Percentiles rank a stretch among this genome's conserved stretches.
These are phyloP conservation scores for Halocynthia roretzi DNA, from an alignment of 23 tunicate genomes.

Conservation along the genomic window DNA sequence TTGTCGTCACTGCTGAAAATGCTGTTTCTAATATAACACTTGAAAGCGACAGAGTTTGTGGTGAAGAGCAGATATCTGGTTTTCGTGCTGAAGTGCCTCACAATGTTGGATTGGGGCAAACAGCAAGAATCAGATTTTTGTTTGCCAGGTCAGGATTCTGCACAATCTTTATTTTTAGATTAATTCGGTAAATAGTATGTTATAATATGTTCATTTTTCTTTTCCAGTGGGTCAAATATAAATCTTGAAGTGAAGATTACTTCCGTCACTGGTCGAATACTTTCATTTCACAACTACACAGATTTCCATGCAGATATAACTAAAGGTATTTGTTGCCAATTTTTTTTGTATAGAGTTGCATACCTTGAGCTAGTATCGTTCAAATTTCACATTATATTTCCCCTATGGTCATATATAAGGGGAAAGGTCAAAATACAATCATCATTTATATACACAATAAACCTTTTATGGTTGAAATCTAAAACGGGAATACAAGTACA, in stretches of 20 bases:
- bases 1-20: slow-evolving; percentile 9
- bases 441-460: too few relatives aligned
- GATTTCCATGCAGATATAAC: too few relatives aligned
- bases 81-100: neutral
- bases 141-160: slow-evolving; percentile 1
- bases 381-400: too few relatives aligned
- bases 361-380: too few relatives aligned
- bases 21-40: slow-evolving; percentile 4
- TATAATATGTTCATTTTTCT: neutral
- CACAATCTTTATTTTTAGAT: neutral
- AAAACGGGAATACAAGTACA: too few relatives aligned
- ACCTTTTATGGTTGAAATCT: too few relatives aligned
- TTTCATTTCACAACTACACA: too few relatives aligned
- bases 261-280: too few relatives aligned
- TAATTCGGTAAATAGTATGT: neutral
- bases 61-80: slow-evolving; percentile 11
- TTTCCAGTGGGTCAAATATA: neutral
- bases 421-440: too few relatives aligned
- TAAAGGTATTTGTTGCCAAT: too few relatives aligned
- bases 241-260: neutral
- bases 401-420: too few relatives aligned
- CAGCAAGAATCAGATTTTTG: neutral
- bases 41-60: slow-evolving; percentile 9
- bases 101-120: neutral
- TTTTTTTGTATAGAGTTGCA: too few relatives aligned